Conservation (phyloP, 2,888 invertebrate genomes). For the Coenonympha glycerion region DNA sequence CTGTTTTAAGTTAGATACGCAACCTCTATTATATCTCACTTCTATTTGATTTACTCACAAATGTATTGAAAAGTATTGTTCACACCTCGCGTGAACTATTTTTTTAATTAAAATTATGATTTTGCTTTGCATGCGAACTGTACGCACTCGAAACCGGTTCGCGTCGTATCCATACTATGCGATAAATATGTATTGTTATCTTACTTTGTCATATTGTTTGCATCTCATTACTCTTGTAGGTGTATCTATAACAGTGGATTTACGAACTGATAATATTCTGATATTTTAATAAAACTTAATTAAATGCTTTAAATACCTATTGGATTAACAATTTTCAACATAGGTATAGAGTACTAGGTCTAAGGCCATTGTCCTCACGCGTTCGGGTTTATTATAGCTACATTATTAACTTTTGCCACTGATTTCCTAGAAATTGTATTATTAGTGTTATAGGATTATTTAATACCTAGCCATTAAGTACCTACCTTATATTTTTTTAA, state of each 20-base stretch:
- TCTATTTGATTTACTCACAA: no score
- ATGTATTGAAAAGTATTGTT: no score
- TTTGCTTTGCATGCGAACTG: conserved; percentile 44
- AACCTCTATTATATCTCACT: no score
- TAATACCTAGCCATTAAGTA: no score
- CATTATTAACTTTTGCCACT: no score
- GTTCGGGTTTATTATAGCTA: background rate
- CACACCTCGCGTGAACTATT: no score
- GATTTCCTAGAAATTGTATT: no score
- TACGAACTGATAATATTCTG: conserved; percentile 8
- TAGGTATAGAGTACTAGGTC: conserved; percentile 7
- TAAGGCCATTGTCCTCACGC: background rate
- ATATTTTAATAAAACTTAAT: conserved; percentile 6
- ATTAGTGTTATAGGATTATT: no score
- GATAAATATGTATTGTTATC: conserved; percentile 49
- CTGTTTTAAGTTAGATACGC: no score
- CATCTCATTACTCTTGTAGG: conserved; percentile 39
- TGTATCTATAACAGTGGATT: conserved; percentile 1
- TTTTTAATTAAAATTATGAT: no score
- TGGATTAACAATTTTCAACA: conserved; percentile 35
- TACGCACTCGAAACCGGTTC: conserved; percentile 56
- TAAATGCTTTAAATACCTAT: background rate
- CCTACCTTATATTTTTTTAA: no score
- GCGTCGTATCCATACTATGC: conserved; percentile 42
- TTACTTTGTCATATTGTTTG: conserved; percentile 56